Percentiles rank a stretch among this genome's conserved stretches.
Evolutionary conservation across 2,113 vertebrate genomes (phyloP).

Genomic region (Phalacrocorax pelagicus): DNA sequence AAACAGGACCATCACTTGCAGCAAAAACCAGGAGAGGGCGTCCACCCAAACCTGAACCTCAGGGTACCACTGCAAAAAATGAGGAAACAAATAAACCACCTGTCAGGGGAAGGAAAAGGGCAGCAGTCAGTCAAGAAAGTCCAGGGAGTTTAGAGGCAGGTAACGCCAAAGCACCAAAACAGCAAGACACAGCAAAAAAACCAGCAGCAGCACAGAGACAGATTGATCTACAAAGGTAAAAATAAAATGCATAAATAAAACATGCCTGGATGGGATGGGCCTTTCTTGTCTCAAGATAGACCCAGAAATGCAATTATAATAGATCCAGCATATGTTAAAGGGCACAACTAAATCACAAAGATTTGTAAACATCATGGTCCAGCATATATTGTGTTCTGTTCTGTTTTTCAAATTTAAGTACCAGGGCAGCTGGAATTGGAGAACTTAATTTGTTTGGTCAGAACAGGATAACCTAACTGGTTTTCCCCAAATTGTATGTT

Average conservation of each 20-base stretch:
- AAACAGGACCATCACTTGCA: constrained; percentile 72
- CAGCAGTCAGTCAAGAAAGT: constrained; percentile 78
- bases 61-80: constrained; percentile 77
- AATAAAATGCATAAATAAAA: neutral
- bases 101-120: constrained; percentile 90
- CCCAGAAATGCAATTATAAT: neutral
- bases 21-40: constrained; percentile 85
- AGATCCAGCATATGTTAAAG: neutral
- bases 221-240: constrained; percentile 95
- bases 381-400: neutral
- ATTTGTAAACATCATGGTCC: neutral
- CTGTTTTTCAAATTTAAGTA: neutral
- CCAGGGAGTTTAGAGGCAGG: constrained; percentile 81
- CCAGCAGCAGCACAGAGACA: constrained; percentile 89
- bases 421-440: neutral
- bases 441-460: neutral
- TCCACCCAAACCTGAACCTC: constrained; percentile 83
- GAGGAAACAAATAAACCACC: constrained; percentile 81
- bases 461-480: neutral
- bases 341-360: neutral
- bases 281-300: neutral
- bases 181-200: constrained; percentile 88
- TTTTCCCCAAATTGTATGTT: neutral
- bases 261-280: neutral
- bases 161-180: constrained; percentile 94